Percentiles rank a stretch among this genome's conserved stretches.
These are phyloP conservation scores for Atopsyche davidsoni DNA, from an alignment of 1,140 invertebrate species.

Conservation along the genomic window DNA sequence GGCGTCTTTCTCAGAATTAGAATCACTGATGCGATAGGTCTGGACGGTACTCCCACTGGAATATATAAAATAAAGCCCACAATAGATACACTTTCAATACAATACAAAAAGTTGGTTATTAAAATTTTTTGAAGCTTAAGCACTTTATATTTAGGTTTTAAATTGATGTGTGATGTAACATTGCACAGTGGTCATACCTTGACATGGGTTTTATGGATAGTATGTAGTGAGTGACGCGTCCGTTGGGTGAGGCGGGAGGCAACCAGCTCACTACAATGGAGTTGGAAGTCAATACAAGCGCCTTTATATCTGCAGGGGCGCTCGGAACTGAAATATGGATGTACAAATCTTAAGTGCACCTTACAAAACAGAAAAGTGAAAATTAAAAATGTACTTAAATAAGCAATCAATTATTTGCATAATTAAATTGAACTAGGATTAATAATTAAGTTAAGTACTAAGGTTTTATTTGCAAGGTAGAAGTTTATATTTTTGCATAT, in stretches of 20 bases:
- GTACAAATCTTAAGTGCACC: no score
- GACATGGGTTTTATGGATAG: slow-evolving; percentile 58
- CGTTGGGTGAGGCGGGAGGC: slow-evolving; percentile 71
- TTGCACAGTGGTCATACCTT: no score
- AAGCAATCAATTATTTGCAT: no score
- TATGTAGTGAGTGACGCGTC: slow-evolving; percentile 72
- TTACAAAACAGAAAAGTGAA: no score
- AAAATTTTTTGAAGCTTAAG: no score
- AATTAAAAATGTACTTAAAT: no score
- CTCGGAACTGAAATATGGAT: slow-evolving; percentile 69
- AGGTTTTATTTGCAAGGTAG: background rate
- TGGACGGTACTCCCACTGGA: slow-evolving; percentile 19
- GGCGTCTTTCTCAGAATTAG: background rate
- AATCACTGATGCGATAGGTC: slow-evolving; percentile 19
- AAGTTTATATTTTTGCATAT: background rate
- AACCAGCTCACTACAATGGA: slow-evolving; percentile 81
- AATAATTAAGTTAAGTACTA: background rate
- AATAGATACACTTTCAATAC: background rate
- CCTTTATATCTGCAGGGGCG: slow-evolving; percentile 74
- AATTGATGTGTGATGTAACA: no score
- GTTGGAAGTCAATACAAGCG: slow-evolving; percentile 66
- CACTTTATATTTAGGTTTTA: no score
- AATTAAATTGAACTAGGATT: no score
- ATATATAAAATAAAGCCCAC: no score
- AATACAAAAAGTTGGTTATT: no score